Conservation (phyloP, 2,113 vertebrate species). For the Antidorcas marsupialis region DNA sequence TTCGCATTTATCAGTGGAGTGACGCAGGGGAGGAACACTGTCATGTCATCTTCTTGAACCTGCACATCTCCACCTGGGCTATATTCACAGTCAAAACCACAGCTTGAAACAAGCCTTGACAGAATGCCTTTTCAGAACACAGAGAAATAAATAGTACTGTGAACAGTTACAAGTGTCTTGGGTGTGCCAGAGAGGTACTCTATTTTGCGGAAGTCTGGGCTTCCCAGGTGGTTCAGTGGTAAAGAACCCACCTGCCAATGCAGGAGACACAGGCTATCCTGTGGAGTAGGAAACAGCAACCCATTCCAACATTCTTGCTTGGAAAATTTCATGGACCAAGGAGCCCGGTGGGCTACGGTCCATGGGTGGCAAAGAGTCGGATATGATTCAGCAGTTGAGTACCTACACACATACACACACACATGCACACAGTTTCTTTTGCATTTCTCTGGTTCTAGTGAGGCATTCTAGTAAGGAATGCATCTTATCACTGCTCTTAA, state of each 20-base stretch:
- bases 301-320: not conserved
- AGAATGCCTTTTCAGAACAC: not conserved
- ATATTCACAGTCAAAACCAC: not conserved
- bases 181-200: not conserved
- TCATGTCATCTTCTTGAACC: not conserved
- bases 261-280: not conserved
- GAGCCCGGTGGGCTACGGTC: not conserved
- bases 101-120: not conserved
- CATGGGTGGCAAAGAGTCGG: not conserved
- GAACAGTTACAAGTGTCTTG: not conserved
- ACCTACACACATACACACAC: not conserved
- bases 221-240: not conserved
- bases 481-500: not conserved
- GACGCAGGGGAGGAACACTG: rapidly evolving
- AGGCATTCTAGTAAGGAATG: not conserved
- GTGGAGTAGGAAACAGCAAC: not conserved
- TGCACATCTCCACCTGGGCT: not conserved
- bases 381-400: not conserved
- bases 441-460: not conserved
- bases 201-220: not conserved
- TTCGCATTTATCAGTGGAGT: not conserved
- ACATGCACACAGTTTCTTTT: not conserved
- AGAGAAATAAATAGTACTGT: not conserved
- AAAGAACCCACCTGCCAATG: not conserved
- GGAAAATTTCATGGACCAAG: not conserved